phyloP scores from a whole-genome alignment of 2,113 vertebrate species.

The Rattus norvegicus region DNA sequence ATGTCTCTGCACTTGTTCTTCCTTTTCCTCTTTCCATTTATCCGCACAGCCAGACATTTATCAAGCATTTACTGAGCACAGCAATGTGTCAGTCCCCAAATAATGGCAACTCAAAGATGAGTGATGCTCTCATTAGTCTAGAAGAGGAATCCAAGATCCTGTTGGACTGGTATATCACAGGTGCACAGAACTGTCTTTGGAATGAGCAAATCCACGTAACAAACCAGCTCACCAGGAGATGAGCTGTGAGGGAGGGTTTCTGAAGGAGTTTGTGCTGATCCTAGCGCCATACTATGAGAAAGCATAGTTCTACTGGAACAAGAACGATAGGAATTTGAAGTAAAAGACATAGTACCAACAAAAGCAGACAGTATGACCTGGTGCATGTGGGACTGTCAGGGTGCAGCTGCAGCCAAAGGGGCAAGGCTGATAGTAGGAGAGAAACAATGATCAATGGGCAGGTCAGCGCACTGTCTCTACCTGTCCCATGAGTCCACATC shows the following conservation, averaged over 20 bases:
- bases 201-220: neutral
- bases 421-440: neutral
- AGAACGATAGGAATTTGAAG: neutral
- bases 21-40: neutral
- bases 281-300: neutral
- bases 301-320: neutral
- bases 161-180: rapidly evolving
- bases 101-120: neutral
- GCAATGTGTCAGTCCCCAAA: neutral
- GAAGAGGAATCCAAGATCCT: neutral
- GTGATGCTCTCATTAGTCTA: neutral
- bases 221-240: neutral
- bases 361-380: neutral
- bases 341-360: neutral
- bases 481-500: neutral
- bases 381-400: neutral
- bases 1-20: neutral
- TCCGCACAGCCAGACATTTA: neutral
- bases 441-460: neutral
- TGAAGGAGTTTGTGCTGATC: neutral
- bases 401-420: neutral
- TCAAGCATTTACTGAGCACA: neutral
- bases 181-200: neutral
- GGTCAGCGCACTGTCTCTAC: neutral
- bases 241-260: neutral